Percentiles rank a stretch among this genome's conserved stretches.
Conservation (phyloP, 2,888 invertebrate genomes). For the Drosophila leonis region DNA sequence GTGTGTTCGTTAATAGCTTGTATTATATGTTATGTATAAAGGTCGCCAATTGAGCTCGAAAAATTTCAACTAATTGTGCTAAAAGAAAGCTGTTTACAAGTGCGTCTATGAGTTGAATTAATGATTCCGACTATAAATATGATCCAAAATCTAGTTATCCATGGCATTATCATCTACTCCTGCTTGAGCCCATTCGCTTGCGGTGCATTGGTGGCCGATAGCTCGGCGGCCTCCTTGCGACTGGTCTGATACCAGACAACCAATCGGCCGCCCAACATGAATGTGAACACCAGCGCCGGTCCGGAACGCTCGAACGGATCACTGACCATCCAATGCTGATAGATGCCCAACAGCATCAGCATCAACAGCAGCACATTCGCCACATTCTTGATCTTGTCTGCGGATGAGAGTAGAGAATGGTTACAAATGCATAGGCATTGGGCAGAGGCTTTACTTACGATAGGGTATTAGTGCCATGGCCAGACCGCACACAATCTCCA, state of each 20-base stretch:
- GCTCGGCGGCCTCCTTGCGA: constrained; percentile 86
- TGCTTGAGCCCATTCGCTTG: constrained; percentile 88
- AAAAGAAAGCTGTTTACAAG: constrained; percentile 75
- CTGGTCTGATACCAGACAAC: constrained; percentile 92
- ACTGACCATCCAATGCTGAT: constrained; percentile 96
- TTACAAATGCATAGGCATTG: not conserved
- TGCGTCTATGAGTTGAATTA: constrained; percentile 46
- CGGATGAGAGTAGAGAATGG: not conserved
- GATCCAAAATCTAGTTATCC: constrained; percentile 13
- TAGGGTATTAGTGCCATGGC: constrained; percentile 93
- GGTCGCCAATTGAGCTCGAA: constrained; percentile 47
- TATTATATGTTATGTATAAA: constrained; percentile 17
- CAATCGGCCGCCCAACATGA: constrained; percentile 95
- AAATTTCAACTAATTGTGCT: constrained; percentile 55
- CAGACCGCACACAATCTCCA: constrained; percentile 94
- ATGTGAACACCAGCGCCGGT: constrained; percentile 95
- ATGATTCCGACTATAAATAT: constrained; percentile 47
- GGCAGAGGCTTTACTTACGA: constrained; percentile 87
- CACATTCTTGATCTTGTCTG: constrained; percentile 94
- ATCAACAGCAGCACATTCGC: constrained; percentile 94
- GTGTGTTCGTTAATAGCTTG: constrained; percentile 20
- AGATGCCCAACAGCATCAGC: constrained; percentile 95
- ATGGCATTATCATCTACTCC: constrained; percentile 85
- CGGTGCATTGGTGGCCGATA: constrained; percentile 86
- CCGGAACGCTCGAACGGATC: constrained; percentile 96